Base-by-base conservation (phyloP, 2,113 vertebrate species). In the Callipepla squamata region DNA sequence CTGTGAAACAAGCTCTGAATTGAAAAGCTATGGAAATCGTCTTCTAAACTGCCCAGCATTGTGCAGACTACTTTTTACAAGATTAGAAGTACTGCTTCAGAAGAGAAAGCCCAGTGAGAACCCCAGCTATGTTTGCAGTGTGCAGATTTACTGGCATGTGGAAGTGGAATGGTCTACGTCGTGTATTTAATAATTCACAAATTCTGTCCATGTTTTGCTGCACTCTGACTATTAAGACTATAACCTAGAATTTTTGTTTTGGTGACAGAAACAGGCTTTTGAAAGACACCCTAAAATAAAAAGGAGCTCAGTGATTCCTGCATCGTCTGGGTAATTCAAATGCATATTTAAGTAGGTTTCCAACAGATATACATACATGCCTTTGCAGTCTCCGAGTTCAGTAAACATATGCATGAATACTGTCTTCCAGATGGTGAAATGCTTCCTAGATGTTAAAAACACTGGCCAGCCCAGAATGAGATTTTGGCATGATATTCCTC, bases 331-430 rank as follows among this genome's bases (percentile, higher is more conserved):
- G 25, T 94, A 80, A 94, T 94, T 95, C 75, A 75, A 91, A 96
- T 89, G 82, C 58, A 94, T 92, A 94, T 85, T 92, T 91, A 91
- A 53, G 91, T 87, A 92, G 67, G 74, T 85, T 95, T 87, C 90
- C 68, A 57, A 89, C 72, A 85, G 87, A 87, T 30, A 76, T 12
- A 48, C 26, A 76, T 12, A 48, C 26, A 66, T 0, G 66, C 61
- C 25, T 88, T 86, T 72, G 57, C 59, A 90, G 51, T 32, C 76
- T 83, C 53, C 15, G 42, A 80, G 19, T 85, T 92, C 87, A 77
- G 67, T 89, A 89, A 94, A 93, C 2, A 74, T 26, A 85, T 51
- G 68, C 57, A 91, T 53, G 85, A 85, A 88, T 91, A 82, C 21
- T 44, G 72, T 45, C 78, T 63, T 85, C 77, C 84, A 92, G 67